Evolutionary conservation across 2,797 vertebrate genomes (phyloP).

Genomic region (Loris lydekkerianus): DNA sequence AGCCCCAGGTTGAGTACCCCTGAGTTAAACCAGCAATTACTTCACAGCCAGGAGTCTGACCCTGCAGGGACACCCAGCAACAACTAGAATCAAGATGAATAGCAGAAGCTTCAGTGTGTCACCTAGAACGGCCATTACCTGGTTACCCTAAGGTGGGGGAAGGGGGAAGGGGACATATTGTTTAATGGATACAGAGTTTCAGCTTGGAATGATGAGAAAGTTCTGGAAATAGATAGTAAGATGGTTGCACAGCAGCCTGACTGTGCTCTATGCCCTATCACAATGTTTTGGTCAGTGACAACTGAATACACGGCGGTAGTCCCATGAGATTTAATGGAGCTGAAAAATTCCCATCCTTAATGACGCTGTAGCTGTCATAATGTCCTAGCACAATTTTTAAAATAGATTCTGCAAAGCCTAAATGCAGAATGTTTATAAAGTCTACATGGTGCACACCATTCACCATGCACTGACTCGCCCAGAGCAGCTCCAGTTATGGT

Average conservation of each 20-base stretch:
- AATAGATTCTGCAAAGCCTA: not conserved
- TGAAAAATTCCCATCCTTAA: not conserved
- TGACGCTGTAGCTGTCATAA: fast-evolving
- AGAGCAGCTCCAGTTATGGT: not conserved
- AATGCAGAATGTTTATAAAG: too few relatives aligned
- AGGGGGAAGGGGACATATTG: fast-evolving
- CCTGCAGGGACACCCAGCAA: too few relatives aligned
- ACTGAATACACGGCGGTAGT: not conserved
- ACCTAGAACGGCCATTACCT: fast-evolving
- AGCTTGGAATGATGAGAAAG: not conserved
- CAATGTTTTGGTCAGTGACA: not conserved
- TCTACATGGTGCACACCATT: not conserved
- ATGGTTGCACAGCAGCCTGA: not conserved
- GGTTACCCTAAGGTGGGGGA: not conserved
- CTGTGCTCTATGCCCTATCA: not conserved
- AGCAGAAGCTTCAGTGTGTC: fast-evolving
- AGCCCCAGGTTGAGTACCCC: fast-evolving
- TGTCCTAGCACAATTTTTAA: not conserved
- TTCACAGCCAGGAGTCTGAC: not conserved
- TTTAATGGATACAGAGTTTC: not conserved
- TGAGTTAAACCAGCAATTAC: not conserved
- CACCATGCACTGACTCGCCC: not conserved
- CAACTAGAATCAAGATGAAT: too few relatives aligned
- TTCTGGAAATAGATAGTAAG: fast-evolving
- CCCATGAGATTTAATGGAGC: not conserved